Evolutionary conservation across 2,888 invertebrate genomes (phyloP).

Genomic region (Trissolcus brochymenae): DNA sequence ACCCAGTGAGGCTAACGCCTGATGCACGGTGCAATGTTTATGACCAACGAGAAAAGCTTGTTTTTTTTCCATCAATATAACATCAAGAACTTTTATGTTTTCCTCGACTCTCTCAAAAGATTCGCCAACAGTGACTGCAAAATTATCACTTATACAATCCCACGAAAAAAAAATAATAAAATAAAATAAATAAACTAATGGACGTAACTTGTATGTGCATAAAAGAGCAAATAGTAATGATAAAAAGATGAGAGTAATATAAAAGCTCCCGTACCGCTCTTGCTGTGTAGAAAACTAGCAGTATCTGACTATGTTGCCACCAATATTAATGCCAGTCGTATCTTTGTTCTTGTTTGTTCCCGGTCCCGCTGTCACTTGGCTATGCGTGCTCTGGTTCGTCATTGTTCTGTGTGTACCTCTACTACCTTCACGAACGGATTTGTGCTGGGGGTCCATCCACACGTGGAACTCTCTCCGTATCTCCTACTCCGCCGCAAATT

Average conservation of each 20-base stretch:
- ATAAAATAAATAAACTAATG: not conserved
- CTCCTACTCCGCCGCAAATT: conserved; percentile 75
- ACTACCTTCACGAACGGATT: conserved; percentile 76
- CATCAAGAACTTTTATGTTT: conserved; percentile 1
- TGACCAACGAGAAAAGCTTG: conserved; percentile 25
- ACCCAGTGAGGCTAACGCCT: conserved; percentile 34
- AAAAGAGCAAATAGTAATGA: not conserved
- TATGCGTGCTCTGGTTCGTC: conserved; percentile 77
- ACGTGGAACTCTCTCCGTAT: conserved; percentile 74
- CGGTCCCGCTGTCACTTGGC: conserved; percentile 77
- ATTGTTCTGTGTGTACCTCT: conserved; percentile 77
- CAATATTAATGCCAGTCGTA: conserved; percentile 77
- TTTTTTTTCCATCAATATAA: conserved; percentile 13
- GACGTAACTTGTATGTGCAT: conserved; percentile 3
- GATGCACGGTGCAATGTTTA: conserved; percentile 52
- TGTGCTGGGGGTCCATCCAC: conserved; percentile 77
- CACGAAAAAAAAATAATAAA: conserved; percentile 9
- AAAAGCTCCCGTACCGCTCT: conserved; percentile 55
- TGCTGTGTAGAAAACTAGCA: conserved; percentile 73
- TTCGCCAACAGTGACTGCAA: conserved; percentile 21
- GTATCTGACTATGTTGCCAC: conserved; percentile 76
- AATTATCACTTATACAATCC: conserved; percentile 25
- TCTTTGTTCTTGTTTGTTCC: conserved; percentile 77
- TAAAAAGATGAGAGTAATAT: conserved; percentile 18
- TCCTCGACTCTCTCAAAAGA: conserved; percentile 14